Conservation (phyloP, 2,888 invertebrate genomes). For the Euzophera pinguis region DNA sequence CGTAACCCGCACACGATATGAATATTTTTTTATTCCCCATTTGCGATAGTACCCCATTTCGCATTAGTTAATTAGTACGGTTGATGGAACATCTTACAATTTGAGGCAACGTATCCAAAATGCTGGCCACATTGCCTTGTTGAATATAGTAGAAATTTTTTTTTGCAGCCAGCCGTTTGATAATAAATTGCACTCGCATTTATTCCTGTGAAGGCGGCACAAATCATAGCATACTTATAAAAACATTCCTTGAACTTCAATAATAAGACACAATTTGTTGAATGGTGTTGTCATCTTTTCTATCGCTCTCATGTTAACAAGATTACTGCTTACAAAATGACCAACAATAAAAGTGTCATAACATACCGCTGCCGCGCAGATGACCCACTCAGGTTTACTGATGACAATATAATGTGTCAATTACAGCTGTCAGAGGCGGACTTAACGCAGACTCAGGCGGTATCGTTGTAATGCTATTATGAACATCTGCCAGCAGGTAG, state of each 20-base stretch:
- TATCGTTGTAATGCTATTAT: neutral
- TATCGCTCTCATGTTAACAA: neutral
- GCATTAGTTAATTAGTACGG: no score
- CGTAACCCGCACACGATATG: no score
- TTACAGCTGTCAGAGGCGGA: neutral
- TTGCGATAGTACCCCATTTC: no score
- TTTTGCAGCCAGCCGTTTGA: no score
- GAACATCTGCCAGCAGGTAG: neutral
- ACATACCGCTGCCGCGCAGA: neutral
- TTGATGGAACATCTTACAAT: no score
- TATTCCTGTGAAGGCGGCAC: no score
- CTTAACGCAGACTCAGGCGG: neutral
- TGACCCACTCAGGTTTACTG: neutral
- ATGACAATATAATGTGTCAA: neutral
- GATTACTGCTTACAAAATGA: neutral
- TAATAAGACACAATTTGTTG: no score
- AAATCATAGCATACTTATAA: neutral
- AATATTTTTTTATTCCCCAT: no score
- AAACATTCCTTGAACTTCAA: neutral
- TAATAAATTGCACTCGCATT: no score
- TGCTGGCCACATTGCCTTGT: no score
- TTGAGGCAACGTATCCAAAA: no score
- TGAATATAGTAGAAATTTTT: no score
- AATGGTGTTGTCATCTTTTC: constrained; percentile 33
- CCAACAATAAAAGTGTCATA: neutral